Evolutionary conservation across 1,140 invertebrate genomes (phyloP).

Genomic region (Paraescarpia echinospica): DNA sequence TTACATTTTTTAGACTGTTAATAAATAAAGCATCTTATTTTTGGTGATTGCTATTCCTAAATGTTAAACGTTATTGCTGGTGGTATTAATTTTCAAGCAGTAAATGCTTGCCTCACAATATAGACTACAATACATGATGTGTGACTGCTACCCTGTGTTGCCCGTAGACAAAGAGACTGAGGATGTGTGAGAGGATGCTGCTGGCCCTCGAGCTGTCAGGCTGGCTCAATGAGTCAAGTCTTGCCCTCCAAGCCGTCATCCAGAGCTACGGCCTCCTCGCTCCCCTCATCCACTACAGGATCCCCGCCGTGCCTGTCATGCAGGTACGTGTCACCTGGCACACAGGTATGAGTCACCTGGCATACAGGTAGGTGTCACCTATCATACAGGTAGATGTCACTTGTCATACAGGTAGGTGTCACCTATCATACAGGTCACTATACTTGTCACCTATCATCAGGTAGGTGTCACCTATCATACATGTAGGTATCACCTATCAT

Average conservation of each 20-base stretch:
- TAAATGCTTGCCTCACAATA: neutral
- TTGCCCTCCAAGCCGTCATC: conserved; percentile 54
- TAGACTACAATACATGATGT: no score
- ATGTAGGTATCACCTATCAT: neutral
- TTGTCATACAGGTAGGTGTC: neutral
- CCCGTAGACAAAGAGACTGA: conserved; percentile 46
- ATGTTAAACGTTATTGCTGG: no score
- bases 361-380: conserved; percentile 37
- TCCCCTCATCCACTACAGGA: conserved; percentile 54
- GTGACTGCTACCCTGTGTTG: conserved; percentile 9
- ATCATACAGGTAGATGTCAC: neutral
- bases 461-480: neutral
- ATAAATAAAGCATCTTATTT: no score
- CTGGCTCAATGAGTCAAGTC: conserved; percentile 58
- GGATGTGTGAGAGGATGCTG: conserved; percentile 54
- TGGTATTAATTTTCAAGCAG: neutral
- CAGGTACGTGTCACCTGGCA: conserved; percentile 34
- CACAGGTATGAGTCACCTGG: conserved; percentile 34
- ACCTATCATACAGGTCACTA: neutral
- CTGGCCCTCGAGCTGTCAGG: conserved; percentile 55
- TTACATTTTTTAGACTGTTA: no score
- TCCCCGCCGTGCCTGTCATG: conserved; percentile 51
- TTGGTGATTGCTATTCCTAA: no score
- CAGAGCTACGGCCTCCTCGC: conserved; percentile 57
- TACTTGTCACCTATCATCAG: neutral